Conservation (phyloP, 2,888 invertebrate species). For the Meganola albula region DNA sequence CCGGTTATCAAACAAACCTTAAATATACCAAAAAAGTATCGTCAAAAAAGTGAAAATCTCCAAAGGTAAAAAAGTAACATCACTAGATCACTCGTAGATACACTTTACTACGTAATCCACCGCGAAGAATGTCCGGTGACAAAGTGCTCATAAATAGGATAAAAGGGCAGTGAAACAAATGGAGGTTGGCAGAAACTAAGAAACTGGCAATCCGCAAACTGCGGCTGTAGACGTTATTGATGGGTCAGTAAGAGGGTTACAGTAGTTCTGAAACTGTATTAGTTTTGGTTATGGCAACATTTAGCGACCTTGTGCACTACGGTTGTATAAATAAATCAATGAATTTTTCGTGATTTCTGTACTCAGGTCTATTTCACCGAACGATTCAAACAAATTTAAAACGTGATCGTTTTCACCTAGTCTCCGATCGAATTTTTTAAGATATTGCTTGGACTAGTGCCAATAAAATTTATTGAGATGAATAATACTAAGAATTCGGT, state of each 20-base stretch:
- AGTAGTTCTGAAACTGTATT: constrained; percentile 10
- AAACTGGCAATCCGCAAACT: constrained; percentile 37
- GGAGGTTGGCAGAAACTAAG: constrained; percentile 43
- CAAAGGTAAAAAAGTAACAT: too few relatives aligned
- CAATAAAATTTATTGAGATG: constrained; percentile 20
- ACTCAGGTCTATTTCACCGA: constrained; percentile 8
- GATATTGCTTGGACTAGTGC: constrained; percentile 31
- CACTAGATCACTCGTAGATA: too few relatives aligned
- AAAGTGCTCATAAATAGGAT: constrained; percentile 48
- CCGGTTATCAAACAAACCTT: too few relatives aligned
- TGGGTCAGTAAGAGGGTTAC: constrained; percentile 14
- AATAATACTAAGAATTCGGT: too few relatives aligned
- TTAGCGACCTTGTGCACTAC: constrained; percentile 13
- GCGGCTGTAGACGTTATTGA: constrained; percentile 22
- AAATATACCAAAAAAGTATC: too few relatives aligned
- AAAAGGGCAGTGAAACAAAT: constrained; percentile 36
- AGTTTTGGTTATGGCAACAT: constrained; percentile 15
- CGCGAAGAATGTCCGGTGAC: constrained; percentile 35
- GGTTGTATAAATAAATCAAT: too few relatives aligned
- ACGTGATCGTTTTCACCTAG: constrained; percentile 11
- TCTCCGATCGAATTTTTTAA: constrained; percentile 28
- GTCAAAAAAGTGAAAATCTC: too few relatives aligned
- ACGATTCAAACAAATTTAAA: constrained; percentile 13
- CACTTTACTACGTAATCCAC: constrained; percentile 28
- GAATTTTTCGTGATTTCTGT: too few relatives aligned